These are phyloP conservation scores for Drosophila hamatofila DNA, from an alignment of 2,888 invertebrate genomes.

Conservation along the genomic window DNA sequence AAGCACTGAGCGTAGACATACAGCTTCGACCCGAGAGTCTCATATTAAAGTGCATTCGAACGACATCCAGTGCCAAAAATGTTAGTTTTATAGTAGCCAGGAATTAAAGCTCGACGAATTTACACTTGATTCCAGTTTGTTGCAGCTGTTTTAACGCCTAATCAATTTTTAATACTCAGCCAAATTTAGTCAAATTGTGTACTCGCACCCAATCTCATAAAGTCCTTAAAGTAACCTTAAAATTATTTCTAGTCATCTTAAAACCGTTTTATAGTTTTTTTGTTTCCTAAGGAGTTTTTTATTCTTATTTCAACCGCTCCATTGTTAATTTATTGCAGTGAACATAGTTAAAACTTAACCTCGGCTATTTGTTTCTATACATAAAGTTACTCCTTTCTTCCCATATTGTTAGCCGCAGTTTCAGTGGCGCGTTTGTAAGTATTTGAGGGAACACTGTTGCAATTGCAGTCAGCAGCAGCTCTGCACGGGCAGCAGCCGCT, in stretches of 20 bases:
- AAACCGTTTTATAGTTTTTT: too few species aligned
- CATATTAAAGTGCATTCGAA: slow-evolving; percentile 52
- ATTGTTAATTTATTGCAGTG: slow-evolving; percentile 65
- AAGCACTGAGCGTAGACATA: slow-evolving; percentile 49
- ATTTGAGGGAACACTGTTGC: slow-evolving; percentile 36
- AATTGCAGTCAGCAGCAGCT: slow-evolving; percentile 20
- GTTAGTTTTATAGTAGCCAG: neutral
- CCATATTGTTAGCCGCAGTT: slow-evolving; percentile 35
- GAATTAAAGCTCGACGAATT: neutral
- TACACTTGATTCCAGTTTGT: neutral
- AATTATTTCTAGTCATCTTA: neutral
- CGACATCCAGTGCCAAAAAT: neutral
- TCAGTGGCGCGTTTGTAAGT: slow-evolving; percentile 45
- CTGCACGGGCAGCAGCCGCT: slow-evolving; percentile 30
- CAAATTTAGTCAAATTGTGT: neutral
- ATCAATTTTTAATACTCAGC: neutral
- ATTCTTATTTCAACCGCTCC: slow-evolving; percentile 15
- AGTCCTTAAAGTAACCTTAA: neutral
- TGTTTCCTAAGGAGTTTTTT: neutral
- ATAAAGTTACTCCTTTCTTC: slow-evolving; percentile 14
- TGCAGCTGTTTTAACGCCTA: neutral
- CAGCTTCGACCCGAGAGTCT: slow-evolving; percentile 57
- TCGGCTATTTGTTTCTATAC: slow-evolving; percentile 57
- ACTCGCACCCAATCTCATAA: neutral
- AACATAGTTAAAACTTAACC: slow-evolving; percentile 66